Base-by-base conservation (phyloP, 2,888 invertebrate species). In the Dicroscelio sp. region DNA sequence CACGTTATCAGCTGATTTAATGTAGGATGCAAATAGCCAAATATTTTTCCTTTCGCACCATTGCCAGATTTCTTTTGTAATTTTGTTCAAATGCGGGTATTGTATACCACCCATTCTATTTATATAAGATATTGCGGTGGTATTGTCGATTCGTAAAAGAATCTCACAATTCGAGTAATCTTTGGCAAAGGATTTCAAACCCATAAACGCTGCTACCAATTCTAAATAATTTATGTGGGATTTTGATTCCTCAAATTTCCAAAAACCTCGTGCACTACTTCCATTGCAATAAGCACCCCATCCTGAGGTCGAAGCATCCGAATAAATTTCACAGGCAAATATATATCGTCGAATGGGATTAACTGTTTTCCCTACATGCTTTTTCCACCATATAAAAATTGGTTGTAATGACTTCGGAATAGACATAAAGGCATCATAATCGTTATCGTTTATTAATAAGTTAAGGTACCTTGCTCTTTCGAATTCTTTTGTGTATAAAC, bases 261-360 rank as follows among this genome's bases (percentile, higher is more conserved):
- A 92, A 52, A 91, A 84, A n/a, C 86, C 90, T 14, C 71, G 75
- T 10, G 86, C 80, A 23, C 48, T 80, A 38, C 76, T 23, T 10
- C 43, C 63, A 0, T 88, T 52, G 31, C 79, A 88, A 33, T 43
- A 73, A 17, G 86, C 90, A 8, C 90, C 88, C 83, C 88, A 92
- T 1, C 88, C 88, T 23, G 83, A 80, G 8, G 67, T 27, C 12
- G 86, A 92, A 1, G 86, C 90, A 23, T 90, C 90, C 14, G 86
- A 89, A 69, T 88, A 88, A 75, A 92, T 86, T 88, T 86, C 85
- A 23, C 71, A 58, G n/a, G 33, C 43, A 69, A 79, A 91, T 0
- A 79, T 75, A 6, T 60, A 23, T 20, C 27, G 69, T 2, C 33
- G 63, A 31, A 91, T 87, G 1, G 84, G 84, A 2, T 84, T 87